These are phyloP conservation scores for Yponomeuta evonymella DNA, from an alignment of 2,888 invertebrate genomes.

Conservation along the genomic window DNA sequence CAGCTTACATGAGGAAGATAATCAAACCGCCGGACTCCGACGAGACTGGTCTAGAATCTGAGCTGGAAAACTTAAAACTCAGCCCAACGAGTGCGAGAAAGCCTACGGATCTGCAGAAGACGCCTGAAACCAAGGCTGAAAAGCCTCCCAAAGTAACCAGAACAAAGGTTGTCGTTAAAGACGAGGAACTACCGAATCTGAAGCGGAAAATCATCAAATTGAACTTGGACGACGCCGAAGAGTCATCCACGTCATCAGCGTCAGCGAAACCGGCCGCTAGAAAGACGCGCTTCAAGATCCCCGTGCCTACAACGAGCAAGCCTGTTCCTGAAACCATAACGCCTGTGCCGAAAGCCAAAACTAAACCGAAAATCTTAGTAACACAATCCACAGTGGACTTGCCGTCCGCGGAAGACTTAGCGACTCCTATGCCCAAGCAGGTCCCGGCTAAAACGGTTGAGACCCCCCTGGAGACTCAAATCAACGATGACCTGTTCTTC, in stretches of 20 bases:
- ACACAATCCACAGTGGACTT: slow-evolving; percentile 25
- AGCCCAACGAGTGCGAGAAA: slow-evolving; percentile 29
- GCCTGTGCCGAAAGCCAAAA: slow-evolving; percentile 32
- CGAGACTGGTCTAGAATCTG: slow-evolving; percentile 17
- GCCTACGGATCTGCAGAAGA: slow-evolving; percentile 30
- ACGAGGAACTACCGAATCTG: slow-evolving; percentile 51
- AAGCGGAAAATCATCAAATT: slow-evolving; percentile 46
- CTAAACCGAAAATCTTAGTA: slow-evolving; percentile 32
- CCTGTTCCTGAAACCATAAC: slow-evolving; percentile 47
- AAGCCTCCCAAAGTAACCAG: slow-evolving; percentile 28
- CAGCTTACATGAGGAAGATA: slow-evolving; percentile 35
- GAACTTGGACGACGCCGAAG: slow-evolving; percentile 41
- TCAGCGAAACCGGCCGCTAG: slow-evolving; percentile 16
- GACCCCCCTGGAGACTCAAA: not conserved
- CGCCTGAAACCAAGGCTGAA: slow-evolving; percentile 38
- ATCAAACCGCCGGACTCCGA: slow-evolving; percentile 24
- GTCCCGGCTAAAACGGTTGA: too few relatives aligned
- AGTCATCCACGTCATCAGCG: not conserved
- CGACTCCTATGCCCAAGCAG: slow-evolving; percentile 5
- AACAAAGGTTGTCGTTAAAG: slow-evolving; percentile 36
- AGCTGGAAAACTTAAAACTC: slow-evolving; percentile 38
- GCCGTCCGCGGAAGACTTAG: slow-evolving; percentile 28
- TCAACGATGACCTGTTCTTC: slow-evolving; percentile 45
- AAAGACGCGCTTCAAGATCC: slow-evolving; percentile 49
- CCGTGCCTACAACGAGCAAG: slow-evolving; percentile 41